Evolutionary conservation across 2,888 invertebrate species (phyloP).

Genomic region (Limnephilus rhombicus): DNA sequence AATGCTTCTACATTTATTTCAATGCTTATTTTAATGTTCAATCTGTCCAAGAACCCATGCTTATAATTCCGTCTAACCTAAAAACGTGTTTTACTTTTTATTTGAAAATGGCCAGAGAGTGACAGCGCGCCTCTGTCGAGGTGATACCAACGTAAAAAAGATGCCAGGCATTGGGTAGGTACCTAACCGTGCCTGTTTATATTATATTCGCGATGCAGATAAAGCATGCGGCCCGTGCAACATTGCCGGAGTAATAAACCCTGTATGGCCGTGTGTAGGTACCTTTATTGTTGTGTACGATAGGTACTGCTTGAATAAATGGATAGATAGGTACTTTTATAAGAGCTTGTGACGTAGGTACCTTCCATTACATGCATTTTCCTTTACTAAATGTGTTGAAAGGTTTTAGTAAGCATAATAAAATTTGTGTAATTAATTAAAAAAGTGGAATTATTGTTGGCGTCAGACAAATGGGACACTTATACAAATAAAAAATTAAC

Average conservation of each 20-base stretch:
- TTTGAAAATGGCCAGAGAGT: neutral
- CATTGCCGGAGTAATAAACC: conserved; percentile 18
- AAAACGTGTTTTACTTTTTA: neutral
- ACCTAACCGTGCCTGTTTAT: neutral
- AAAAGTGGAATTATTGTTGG: too few species aligned
- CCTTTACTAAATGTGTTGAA: too few species aligned
- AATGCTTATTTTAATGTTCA: too few species aligned
- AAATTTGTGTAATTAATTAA: too few species aligned
- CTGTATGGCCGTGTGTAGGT: neutral
- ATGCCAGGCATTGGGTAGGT: neutral
- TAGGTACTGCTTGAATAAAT: neutral
- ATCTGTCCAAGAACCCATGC: neutral
- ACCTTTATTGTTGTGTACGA: neutral
- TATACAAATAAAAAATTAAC: too few species aligned
- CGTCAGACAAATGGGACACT: too few species aligned
- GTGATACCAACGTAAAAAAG: neutral
- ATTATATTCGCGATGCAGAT: neutral
- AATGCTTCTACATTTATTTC: too few species aligned
- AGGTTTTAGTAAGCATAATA: too few species aligned
- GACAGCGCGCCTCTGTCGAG: neutral
- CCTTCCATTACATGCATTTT: too few species aligned
- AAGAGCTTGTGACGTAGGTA: neutral
- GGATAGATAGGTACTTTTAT: neutral
- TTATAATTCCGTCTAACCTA: neutral
- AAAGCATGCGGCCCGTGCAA: neutral